A percentile compares a stretch with the other conserved stretches of the same genome.
Conservation (phyloP, 2,113 vertebrate species). For the Brachypodius melanocephalos region DNA sequence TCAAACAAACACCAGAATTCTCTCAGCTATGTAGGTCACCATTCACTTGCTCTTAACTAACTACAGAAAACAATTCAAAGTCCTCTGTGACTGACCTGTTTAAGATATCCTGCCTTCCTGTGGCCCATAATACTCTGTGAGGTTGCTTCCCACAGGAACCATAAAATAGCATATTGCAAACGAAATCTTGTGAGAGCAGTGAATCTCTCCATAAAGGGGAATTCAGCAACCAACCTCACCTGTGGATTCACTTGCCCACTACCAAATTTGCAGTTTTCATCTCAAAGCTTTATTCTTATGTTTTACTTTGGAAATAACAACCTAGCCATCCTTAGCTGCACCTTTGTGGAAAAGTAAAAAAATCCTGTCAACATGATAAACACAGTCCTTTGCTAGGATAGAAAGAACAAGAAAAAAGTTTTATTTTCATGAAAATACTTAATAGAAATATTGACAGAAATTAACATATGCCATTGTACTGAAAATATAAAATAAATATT, state of each 20-base stretch:
- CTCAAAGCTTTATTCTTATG: neutral
- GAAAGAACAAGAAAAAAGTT: neutral
- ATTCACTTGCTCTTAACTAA: neutral
- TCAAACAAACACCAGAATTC: slow-evolving; percentile 4
- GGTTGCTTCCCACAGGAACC: neutral
- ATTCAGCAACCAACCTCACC: neutral
- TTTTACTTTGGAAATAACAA: neutral
- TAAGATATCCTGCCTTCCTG: neutral
- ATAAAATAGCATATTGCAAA: neutral
- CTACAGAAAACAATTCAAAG: neutral
- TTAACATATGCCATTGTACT: accelerated
- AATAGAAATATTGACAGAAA: neutral
- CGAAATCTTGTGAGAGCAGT: neutral
- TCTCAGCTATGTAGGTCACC: neutral
- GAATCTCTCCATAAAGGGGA: neutral
- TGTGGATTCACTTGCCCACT: neutral
- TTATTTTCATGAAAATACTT: neutral
- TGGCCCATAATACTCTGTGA: neutral
- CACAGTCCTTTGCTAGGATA: neutral
- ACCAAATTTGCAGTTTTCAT: neutral
- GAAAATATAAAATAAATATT: neutral
- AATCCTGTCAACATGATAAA: neutral
- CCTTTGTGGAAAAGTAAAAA: neutral
- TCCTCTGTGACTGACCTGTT: neutral
- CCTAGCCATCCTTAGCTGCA: neutral